Percentiles rank a stretch among this genome's conserved stretches.
Conservation (phyloP, 2,797 vertebrate species). For the Rhinatrema bivittatum region DNA sequence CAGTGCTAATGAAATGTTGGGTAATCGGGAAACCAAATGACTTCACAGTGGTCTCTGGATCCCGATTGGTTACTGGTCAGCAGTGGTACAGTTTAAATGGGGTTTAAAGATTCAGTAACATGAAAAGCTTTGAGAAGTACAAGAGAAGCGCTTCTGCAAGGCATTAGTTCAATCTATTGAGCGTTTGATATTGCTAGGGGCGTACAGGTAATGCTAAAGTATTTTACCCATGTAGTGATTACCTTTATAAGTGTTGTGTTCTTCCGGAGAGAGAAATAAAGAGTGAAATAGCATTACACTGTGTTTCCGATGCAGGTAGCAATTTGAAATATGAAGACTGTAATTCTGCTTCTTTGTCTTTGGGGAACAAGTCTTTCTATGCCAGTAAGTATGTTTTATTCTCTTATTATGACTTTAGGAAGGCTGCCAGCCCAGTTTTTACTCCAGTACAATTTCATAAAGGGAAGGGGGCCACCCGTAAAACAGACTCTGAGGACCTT, state of each 20-base stretch:
- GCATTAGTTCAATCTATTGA: not conserved
- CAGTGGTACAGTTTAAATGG: conserved; percentile 23
- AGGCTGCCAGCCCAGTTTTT: too few relatives aligned
- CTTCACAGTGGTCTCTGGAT: conserved; percentile 15
- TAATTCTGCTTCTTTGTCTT: conserved; percentile 29
- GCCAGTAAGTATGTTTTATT: conserved; percentile 15
- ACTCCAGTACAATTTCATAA: too few relatives aligned
- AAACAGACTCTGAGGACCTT: too few relatives aligned
- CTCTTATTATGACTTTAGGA: not conserved
- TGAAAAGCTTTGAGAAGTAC: not conserved
- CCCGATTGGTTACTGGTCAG: conserved; percentile 8
- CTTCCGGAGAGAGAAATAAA: not conserved
- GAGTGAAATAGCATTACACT: not conserved
- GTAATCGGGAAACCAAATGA: conserved; percentile 25
- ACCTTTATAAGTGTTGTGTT: too few relatives aligned
- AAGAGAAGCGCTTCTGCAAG: not conserved
- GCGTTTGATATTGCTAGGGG: conserved; percentile 1
- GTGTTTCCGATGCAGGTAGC: conserved; percentile 6
- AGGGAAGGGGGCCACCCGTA: too few relatives aligned
- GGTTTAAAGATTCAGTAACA: not conserved
- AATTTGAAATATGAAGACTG: conserved; percentile 23
- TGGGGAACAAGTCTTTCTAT: conserved; percentile 23
- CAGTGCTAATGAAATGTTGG: conserved; percentile 26
- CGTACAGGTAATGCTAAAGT: conserved; percentile 10
- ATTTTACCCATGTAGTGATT: not conserved